A percentile compares a stretch with the other conserved stretches of the same genome.
phyloP scores from a whole-genome alignment of 2,113 vertebrate species.

The Callorhinus ursinus region DNA sequence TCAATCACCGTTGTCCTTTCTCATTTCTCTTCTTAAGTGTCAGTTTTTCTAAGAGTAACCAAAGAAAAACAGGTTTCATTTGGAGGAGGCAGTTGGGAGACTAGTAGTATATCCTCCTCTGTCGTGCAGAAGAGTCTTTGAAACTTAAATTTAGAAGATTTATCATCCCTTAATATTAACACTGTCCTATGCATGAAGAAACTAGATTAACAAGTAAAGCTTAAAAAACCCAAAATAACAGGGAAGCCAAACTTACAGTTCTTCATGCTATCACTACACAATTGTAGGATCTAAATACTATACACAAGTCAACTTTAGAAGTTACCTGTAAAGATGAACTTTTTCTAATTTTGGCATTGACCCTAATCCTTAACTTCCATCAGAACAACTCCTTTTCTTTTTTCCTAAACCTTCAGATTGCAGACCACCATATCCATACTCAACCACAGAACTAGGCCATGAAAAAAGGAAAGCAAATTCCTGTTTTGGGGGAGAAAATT shows the following conservation, averaged over 20 bases:
- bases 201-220: background rate
- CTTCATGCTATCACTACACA: background rate
- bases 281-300: background rate
- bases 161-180: background rate
- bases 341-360: conserved; percentile 31
- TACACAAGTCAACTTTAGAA: background rate
- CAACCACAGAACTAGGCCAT: background rate
- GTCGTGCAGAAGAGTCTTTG: background rate
- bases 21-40: conserved; percentile 55
- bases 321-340: background rate
- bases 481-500: background rate
- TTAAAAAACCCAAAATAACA: background rate
- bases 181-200: background rate
- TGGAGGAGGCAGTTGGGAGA: background rate
- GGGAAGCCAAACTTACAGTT: background rate
- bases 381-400: background rate
- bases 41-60: conserved; percentile 60
- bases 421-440: background rate
- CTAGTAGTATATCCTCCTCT: background rate
- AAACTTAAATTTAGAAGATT: background rate
- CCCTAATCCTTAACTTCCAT: background rate
- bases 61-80: conserved; percentile 34
- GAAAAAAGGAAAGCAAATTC: background rate
- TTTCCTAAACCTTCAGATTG: background rate
- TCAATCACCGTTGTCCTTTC: conserved; percentile 70